Percentiles rank a stretch among this genome's conserved stretches.
These are phyloP conservation scores for Climacteris rufus DNA, from an alignment of 2,113 vertebrate species.

Conservation along the genomic window DNA sequence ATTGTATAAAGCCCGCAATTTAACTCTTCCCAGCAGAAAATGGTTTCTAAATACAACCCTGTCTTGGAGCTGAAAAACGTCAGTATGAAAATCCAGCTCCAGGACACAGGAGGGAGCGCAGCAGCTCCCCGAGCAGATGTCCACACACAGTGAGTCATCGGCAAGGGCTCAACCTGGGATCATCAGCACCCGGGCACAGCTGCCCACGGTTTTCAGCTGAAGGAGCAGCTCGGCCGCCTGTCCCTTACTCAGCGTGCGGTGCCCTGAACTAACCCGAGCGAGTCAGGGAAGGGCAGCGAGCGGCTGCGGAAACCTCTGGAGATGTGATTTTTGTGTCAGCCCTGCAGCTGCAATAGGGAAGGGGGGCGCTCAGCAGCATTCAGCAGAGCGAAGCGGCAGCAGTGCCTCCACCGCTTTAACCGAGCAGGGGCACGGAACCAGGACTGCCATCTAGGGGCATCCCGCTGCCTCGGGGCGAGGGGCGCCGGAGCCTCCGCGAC, in stretches of 20 bases:
- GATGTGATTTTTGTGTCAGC: background rate
- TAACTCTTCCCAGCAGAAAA: background rate
- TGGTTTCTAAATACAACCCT: background rate
- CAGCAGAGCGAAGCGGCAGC: background rate
- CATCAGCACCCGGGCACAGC: background rate
- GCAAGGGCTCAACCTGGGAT: background rate
- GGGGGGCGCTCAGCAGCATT: background rate
- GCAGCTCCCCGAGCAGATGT: background rate
- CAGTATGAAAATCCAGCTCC: background rate
- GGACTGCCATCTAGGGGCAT: background rate
- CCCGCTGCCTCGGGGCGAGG: background rate
- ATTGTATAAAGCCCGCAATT: background rate
- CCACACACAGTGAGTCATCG: background rate
- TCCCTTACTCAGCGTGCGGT: fast-evolving
- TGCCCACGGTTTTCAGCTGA: background rate
- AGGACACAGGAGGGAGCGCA: background rate
- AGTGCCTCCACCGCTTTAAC: background rate
- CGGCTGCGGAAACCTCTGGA: background rate
- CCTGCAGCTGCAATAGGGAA: background rate
- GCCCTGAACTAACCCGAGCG: background rate
- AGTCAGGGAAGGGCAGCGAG: background rate
- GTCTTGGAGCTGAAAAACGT: background rate
- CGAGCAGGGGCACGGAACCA: background rate
- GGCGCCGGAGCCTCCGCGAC: background rate
- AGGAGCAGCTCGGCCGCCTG: background rate